A percentile compares a stretch with the other conserved stretches of the same genome.
phyloP scores from a whole-genome alignment of 1,140 invertebrate genomes.

The Lucilia sericata region DNA sequence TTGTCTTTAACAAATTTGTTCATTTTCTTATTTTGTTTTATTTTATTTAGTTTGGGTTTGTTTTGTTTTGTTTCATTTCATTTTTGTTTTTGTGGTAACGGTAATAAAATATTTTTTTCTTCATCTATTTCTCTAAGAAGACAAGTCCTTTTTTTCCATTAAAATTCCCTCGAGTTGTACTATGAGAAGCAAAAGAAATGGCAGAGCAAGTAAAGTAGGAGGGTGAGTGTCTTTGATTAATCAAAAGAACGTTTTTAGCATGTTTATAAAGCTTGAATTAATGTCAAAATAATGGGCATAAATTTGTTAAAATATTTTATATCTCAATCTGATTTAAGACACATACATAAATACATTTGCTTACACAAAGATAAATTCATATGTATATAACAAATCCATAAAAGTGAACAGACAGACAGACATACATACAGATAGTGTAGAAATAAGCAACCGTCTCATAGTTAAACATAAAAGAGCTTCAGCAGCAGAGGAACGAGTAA shows the following conservation, averaged over 20 bases:
- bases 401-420: background rate
- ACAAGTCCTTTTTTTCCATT: conserved; percentile 26
- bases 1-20: conserved; percentile 16
- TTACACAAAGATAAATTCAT: background rate
- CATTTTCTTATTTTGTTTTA: conserved; percentile 25
- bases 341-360: background rate
- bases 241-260: conserved; percentile 39
- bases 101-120: conserved; percentile 35
- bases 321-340: conserved; percentile 11
- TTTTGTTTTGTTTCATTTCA: background rate
- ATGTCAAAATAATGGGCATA: conserved; percentile 43
- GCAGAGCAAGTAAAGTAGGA: background rate
- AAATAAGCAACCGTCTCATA: background rate
- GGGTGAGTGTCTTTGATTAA: conserved; percentile 23
- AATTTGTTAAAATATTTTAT: conserved; percentile 35
- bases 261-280: conserved; percentile 41
- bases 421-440: background rate
- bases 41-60: background rate
- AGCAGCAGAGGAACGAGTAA: background rate
- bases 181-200: background rate
- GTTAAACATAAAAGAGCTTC: background rate
- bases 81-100: background rate
- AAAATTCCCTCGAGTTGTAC: background rate
- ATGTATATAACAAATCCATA: background rate
- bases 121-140: background rate